These are phyloP conservation scores for Enoplosus armatus DNA, from an alignment of 2,797 vertebrate species.

Conservation along the genomic window DNA sequence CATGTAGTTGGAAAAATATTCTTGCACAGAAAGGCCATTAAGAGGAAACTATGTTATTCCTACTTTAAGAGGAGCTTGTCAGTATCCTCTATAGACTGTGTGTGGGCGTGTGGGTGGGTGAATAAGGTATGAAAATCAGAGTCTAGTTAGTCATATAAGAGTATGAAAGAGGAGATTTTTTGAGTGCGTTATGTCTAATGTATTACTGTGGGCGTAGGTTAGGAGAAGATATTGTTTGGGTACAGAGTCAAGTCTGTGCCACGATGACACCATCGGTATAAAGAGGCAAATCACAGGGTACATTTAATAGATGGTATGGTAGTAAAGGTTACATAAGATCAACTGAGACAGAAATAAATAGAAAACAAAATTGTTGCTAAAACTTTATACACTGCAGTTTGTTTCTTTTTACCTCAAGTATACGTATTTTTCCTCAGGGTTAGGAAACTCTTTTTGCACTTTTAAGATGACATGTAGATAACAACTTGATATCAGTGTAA, in stretches of 20 bases:
- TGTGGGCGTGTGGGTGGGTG: conserved; percentile 60
- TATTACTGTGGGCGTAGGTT: conserved; percentile 46
- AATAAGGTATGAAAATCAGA: conserved; percentile 54
- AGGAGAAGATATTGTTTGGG: neutral
- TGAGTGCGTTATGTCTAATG: conserved; percentile 40
- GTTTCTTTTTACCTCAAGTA: neutral
- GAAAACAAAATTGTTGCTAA: neutral
- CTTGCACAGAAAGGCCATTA: conserved; percentile 37
- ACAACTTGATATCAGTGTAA: neutral
- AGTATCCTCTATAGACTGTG: conserved; percentile 31
- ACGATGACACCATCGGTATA: neutral
- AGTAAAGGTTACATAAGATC: conserved; percentile 13
- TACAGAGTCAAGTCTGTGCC: conserved; percentile 35
- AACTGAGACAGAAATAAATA: conserved; percentile 1
- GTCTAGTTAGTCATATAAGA: conserved; percentile 47
- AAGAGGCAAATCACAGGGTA: conserved; percentile 18
- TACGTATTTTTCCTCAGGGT: too few species aligned
- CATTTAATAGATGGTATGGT: conserved; percentile 17
- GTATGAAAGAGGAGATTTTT: conserved; percentile 33
- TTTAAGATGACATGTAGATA: neutral
- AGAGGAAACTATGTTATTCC: conserved; percentile 25
- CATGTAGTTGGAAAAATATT: neutral
- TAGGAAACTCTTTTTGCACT: neutral
- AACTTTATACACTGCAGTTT: neutral
- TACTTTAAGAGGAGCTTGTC: conserved; percentile 30